Conservation (phyloP, 2,888 invertebrate genomes). For the Mythimna pallens region DNA sequence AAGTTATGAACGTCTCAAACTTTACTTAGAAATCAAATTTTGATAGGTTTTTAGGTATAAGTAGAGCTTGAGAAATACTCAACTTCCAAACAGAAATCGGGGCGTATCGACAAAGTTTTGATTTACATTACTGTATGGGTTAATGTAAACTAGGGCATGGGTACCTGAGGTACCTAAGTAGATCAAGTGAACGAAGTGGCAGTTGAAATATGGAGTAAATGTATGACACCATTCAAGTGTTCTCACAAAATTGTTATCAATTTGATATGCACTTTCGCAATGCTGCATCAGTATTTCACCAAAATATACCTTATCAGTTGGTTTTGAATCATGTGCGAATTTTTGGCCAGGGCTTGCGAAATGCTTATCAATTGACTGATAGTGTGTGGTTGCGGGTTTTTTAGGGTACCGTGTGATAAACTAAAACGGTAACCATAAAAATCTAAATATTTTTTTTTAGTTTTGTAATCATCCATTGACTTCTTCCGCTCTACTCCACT, state of each 20-base stretch:
- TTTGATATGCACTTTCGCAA: conserved; percentile 52
- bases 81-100: too few species aligned
- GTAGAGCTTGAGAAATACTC: too few species aligned
- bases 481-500: too few species aligned
- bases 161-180: neutral
- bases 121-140: neutral
- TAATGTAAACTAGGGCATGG: neutral
- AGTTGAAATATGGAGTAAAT: conserved; percentile 8
- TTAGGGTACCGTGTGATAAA: conserved; percentile 18
- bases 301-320: conserved; percentile 38
- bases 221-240: conserved; percentile 19
- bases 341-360: conserved; percentile 51
- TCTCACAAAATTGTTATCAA: conserved; percentile 42
- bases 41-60: too few species aligned
- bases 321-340: conserved; percentile 57
- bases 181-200: conserved; percentile 9
- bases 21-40: too few species aligned
- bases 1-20: too few species aligned
- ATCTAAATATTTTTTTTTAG: too few species aligned
- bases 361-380: conserved; percentile 61
- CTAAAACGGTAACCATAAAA: neutral
- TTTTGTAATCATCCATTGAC: too few species aligned
- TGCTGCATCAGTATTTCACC: conserved; percentile 46
- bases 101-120: too few species aligned
- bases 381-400: conserved; percentile 26